Evolutionary conservation across 1,140 invertebrate species (phyloP), one percentile per base, ranked within the genome.

Genomic region (Geopemphigus sp.): DNA sequence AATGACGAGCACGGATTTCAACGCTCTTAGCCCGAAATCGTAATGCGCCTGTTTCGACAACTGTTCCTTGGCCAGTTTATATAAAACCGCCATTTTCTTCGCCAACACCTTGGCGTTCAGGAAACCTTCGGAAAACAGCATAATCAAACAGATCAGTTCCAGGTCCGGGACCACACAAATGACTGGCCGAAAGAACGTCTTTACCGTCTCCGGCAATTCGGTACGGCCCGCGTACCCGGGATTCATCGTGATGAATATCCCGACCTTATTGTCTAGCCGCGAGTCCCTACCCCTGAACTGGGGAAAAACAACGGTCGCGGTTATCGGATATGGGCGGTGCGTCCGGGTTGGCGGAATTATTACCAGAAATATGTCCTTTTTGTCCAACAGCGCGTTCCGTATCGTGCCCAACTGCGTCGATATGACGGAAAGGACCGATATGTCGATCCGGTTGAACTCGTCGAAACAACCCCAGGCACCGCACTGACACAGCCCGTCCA

Each of bases 181-280:
- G 1, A 96, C 94, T 0, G 95, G 94, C 39, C 95, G 87, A 85
- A 96, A 97, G 0, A 96, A 85, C 0, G 93, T 92, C 85, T 97
- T 97, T 0, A 97, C 92, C 0, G 94, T 95, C 85, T 96, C 95
- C 0, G 95, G 95, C 45, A 97, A 86, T 84, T 96, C 94, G 0
- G 94, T 96, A 64, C 94, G 89, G 1, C 94, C 94, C 0, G 94
- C 93, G 84, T 96, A 95, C 8, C 94, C 94, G 0, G 94, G 94
- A 88, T 96, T 96, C 94, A 97, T 96, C 12, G 95, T 96, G 57
- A 96, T 95, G 84, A 97, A 97, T 74, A 96, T 92, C 2, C 94
- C 95, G 19, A 96, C 92, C 87, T 95, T 94, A 12, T 87, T 85
- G 85, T 97, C 93, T 83, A 97, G 83, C 11, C 86, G 86, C 66